Evolutionary conservation across 2,888 invertebrate genomes (phyloP), one percentile per base, ranked within the genome.

Genomic region (Polydrusus cervinus): DNA sequence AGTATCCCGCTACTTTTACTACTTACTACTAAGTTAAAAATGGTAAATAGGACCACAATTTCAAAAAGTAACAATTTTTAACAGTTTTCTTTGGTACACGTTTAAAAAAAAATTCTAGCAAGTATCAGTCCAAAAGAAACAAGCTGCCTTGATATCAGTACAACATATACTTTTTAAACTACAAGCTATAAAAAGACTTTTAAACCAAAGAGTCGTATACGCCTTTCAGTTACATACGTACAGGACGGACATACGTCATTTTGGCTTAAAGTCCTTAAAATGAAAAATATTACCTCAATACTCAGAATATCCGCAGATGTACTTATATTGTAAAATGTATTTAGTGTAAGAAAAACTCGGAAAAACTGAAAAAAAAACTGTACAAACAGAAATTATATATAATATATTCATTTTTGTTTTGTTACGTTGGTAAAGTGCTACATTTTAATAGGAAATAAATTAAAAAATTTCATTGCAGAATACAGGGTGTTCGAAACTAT

Each of bases 101-200:
- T 25, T 25, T 25, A 3, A 25, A 25, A 25, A 25, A 25, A 20
- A 75, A 67, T 64, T 69, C 53, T 55, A 67, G 67, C 40, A 20
- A 55, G 55, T 67, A 55, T 53, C 67, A 67, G 38, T 67, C 67
- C 53, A 43, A 40, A 67, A 40, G 76, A 67, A 87, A 87, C 87
- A 87, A 87, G 87, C 86, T 87, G 87, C 87, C 87, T 87, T 87
- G 78, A 75, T 86, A 84, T 86, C 86, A 87, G 87, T 87, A 87
- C 87, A 87, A 87, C 69, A 76, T 70, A 76, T 76, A 76, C 69
- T 68, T 76, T 60, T 82, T 84, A 85, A 74, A 76, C 72, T 72
- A 71, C 64, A 74, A 67, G 62, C 61, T 68, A 74, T 74, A 47
- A 68, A 55, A 57, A 65, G 55, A 34, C 47, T 57, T 70, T 66